Percentiles rank a stretch among this genome's conserved stretches.
Conservation (phyloP, 2,888 invertebrate species). For the Oscheius onirici region DNA sequence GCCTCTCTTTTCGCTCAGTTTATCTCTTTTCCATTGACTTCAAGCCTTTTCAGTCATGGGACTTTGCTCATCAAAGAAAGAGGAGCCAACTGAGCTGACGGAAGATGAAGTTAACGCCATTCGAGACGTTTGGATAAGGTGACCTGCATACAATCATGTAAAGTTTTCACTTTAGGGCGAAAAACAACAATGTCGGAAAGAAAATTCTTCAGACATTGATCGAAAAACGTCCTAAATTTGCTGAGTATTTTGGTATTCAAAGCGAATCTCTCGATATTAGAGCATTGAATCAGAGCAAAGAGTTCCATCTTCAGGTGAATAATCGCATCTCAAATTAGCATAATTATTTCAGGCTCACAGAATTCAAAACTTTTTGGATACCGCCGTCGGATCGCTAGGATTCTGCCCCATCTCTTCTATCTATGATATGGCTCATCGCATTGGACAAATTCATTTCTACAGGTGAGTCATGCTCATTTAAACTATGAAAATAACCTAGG, state of each 20-base stretch:
- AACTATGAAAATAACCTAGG: conserved; percentile 31
- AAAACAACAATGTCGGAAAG: conserved; percentile 62
- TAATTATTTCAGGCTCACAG: conserved; percentile 54
- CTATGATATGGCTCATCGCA: conserved; percentile 65
- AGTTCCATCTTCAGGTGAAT: conserved; percentile 61
- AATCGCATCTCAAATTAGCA: neutral
- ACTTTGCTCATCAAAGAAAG: conserved; percentile 40
- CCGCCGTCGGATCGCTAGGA: conserved; percentile 63
- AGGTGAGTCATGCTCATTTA: too few species aligned
- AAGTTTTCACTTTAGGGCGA: conserved; percentile 53
- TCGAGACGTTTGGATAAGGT: conserved; percentile 62
- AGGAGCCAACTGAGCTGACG: conserved; percentile 51
- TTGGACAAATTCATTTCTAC: conserved; percentile 67
- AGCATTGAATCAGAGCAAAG: conserved; percentile 58
- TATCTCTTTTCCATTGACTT: neutral
- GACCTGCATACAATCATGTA: neutral
- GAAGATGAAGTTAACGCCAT: conserved; percentile 61
- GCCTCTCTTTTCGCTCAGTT: neutral
- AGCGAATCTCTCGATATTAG: conserved; percentile 57
- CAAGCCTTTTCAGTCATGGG: conserved; percentile 25
- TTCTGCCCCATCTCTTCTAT: conserved; percentile 63
- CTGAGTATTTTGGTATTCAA: conserved; percentile 66
- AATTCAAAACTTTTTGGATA: conserved; percentile 65
- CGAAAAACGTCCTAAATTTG: conserved; percentile 64
- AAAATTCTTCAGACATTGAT: conserved; percentile 63